Percentiles rank a stretch among this genome's conserved stretches.
phyloP scores from a whole-genome alignment of 2,888 invertebrate genomes.

The Shargacucullia verbasci region DNA sequence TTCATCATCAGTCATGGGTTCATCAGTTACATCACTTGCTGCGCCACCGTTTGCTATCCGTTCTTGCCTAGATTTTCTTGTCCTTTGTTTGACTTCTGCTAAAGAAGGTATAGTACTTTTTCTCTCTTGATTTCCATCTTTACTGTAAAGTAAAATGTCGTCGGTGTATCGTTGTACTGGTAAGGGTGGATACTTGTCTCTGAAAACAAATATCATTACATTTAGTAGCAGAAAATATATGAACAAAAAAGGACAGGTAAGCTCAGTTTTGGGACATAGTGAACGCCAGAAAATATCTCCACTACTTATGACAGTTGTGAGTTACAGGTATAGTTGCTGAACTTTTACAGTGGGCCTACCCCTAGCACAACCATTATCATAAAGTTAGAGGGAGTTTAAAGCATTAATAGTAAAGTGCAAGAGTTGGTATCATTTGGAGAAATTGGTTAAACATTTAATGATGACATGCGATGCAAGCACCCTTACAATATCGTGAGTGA shows the following conservation, averaged over 20 bases:
- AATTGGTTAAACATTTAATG: neutral
- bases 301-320: neutral
- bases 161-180: constrained; percentile 62
- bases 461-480: constrained; percentile 25
- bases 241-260: neutral
- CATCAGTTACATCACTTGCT: constrained; percentile 18
- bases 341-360: neutral
- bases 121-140: constrained; percentile 35
- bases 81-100: constrained; percentile 33
- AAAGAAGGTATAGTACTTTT: constrained; percentile 46
- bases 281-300: neutral
- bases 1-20: constrained; percentile 25
- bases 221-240: neutral
- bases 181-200: constrained; percentile 67
- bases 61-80: constrained; percentile 36
- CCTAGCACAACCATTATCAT: neutral
- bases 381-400: constrained; percentile 3
- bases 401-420: constrained; percentile 8
- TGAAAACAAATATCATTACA: constrained; percentile 50
- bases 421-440: neutral
- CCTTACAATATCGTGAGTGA: constrained; percentile 31
- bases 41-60: constrained; percentile 15
- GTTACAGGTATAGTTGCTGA: neutral
- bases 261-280: no score
- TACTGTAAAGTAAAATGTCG: constrained; percentile 57